phyloP scores from a whole-genome alignment of 2,797 vertebrate species.

The Epinephelus malabaricus region DNA sequence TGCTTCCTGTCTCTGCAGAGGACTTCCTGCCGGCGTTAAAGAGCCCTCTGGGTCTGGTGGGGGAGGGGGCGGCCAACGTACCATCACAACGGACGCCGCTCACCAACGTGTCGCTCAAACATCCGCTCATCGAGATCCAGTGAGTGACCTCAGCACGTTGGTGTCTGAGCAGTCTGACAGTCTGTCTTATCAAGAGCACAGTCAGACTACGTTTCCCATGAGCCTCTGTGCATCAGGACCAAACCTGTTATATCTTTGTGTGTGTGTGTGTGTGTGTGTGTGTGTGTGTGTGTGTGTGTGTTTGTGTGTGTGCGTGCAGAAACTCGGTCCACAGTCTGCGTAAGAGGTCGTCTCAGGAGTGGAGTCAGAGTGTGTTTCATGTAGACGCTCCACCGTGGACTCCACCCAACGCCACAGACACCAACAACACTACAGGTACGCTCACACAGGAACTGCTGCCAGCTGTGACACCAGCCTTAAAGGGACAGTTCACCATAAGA shows the following conservation, averaged over 20 bases:
- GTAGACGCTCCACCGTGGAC: constrained; percentile 57
- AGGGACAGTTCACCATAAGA: too few species aligned
- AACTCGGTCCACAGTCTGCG: constrained; percentile 90
- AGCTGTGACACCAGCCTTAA: too few species aligned
- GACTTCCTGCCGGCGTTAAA: constrained; percentile 89
- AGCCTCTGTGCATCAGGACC: background rate
- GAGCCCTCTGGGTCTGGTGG: constrained; percentile 91
- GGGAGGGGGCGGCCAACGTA: constrained; percentile 85
- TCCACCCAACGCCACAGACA: background rate
- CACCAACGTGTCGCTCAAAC: constrained; percentile 89
- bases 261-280: constrained; percentile 26
- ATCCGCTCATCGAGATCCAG: constrained; percentile 76
- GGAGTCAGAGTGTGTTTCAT: constrained; percentile 78
- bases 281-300: constrained; percentile 31
- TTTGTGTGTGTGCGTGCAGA: constrained; percentile 75
- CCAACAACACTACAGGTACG: background rate
- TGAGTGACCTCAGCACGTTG: constrained; percentile 41
- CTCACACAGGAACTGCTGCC: too few species aligned
- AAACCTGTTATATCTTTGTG: background rate
- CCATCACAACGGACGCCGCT: constrained; percentile 80
- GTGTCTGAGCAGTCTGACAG: too few species aligned
- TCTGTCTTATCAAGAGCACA: background rate
- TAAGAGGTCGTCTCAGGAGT: constrained; percentile 83
- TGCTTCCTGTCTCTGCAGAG: constrained; percentile 72
- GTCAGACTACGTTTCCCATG: background rate